Evolutionary conservation across 2,888 invertebrate genomes (phyloP).

Genomic region (Elysia crispata): DNA sequence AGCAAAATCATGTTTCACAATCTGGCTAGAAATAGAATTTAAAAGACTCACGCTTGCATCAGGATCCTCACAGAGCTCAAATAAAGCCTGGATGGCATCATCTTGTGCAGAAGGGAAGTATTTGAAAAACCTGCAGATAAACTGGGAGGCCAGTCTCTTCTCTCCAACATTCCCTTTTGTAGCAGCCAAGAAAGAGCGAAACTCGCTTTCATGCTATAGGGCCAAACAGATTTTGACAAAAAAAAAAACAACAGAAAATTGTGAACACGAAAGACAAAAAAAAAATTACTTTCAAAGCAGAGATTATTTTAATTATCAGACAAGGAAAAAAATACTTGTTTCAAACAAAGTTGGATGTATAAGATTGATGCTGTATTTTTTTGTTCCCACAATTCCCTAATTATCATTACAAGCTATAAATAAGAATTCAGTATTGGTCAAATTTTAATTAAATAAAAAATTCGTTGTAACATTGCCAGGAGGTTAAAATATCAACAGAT

Average conservation of each 20-base stretch:
- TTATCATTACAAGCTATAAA: too few species aligned
- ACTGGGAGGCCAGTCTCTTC: constrained; percentile 95
- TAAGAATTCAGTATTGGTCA: too few species aligned
- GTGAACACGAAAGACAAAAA: not conserved
- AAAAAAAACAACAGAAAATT: constrained; percentile 25
- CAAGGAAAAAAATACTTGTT: too few species aligned
- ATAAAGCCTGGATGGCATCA: constrained; percentile 91
- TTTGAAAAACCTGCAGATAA: constrained; percentile 95
- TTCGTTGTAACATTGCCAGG: too few species aligned
- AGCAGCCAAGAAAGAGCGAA: constrained; percentile 88
- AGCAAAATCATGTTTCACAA: not conserved
- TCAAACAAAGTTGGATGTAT: too few species aligned
- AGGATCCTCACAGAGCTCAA: constrained; percentile 97
- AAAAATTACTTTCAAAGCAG: not conserved
- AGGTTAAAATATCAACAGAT: too few species aligned
- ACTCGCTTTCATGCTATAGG: constrained; percentile 92
- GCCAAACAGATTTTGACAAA: constrained; percentile 57
- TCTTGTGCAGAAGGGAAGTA: constrained; percentile 91
- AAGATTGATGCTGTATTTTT: too few species aligned
- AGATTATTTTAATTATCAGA: not conserved
- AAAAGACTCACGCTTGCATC: constrained; percentile 85
- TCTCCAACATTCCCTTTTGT: constrained; percentile 93
- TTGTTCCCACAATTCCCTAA: too few species aligned
- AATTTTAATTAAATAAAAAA: too few species aligned
- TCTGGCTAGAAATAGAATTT: not conserved